Conservation (phyloP, 2,113 vertebrate species). For the Actenoides lindsayi region DNA sequence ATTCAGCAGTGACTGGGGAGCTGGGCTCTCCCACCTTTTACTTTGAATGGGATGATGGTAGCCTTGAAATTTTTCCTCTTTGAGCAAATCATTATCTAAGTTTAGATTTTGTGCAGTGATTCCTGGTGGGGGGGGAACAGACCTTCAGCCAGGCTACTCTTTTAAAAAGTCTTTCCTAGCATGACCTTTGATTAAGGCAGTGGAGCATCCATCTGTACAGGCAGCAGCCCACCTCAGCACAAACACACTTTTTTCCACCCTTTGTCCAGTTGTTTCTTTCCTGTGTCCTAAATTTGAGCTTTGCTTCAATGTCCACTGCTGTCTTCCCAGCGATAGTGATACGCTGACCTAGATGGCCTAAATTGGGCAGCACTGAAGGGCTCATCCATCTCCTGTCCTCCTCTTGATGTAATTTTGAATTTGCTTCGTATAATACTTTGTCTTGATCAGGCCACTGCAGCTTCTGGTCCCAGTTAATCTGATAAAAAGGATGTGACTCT, state of each 20-base stretch:
- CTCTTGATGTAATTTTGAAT: background rate
- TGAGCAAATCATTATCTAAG: fast-evolving
- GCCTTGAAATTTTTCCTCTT: background rate
- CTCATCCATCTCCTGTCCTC: background rate
- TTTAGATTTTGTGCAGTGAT: background rate
- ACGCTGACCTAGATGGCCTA: fast-evolving
- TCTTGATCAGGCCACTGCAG: background rate
- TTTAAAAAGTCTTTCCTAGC: background rate
- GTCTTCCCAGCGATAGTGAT: background rate
- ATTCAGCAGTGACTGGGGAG: background rate
- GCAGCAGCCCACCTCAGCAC: background rate
- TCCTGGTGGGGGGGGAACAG: background rate
- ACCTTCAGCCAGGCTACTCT: background rate
- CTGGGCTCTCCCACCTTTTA: background rate
- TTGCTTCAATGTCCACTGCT: background rate
- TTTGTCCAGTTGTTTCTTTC: background rate
- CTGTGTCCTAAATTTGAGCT: background rate
- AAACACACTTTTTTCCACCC: background rate
- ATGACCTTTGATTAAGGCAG: background rate
- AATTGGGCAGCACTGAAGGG: background rate
- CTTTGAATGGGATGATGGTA: background rate
- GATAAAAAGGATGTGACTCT: background rate
- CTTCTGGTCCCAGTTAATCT: background rate
- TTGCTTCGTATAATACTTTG: background rate
- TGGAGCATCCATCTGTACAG: background rate